Evolutionary conservation across 2,888 invertebrate genomes (phyloP).

Genomic region (Lithophane socia): DNA sequence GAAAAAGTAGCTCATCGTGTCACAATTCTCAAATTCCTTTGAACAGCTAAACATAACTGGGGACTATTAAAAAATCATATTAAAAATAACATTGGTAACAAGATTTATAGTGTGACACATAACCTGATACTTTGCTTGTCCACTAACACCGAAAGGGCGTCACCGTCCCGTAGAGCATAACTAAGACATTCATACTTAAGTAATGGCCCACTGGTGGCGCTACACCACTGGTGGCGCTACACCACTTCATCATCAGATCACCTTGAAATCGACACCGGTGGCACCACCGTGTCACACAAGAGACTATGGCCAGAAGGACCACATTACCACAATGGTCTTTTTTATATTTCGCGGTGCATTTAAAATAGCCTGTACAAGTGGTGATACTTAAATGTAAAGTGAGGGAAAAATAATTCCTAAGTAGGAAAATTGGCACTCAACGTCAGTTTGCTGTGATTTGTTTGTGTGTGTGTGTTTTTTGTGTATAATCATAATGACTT

Average conservation of each 20-base stretch:
- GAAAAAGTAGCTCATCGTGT: not conserved
- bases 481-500: too few species aligned
- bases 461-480: too few species aligned
- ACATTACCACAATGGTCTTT: not conserved
- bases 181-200: slow-evolving; percentile 23
- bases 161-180: slow-evolving; percentile 7
- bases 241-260: slow-evolving; percentile 52
- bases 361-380: too few species aligned
- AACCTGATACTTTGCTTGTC: slow-evolving; percentile 25
- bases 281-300: slow-evolving; percentile 7
- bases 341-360: too few species aligned
- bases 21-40: not conserved
- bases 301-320: slow-evolving; percentile 3
- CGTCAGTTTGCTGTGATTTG: not conserved
- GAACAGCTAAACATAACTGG: not conserved
- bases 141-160: slow-evolving; percentile 50
- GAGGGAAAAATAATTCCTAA: not conserved
- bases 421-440: not conserved
- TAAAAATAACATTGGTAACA: not conserved
- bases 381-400: not conserved
- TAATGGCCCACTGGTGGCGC: slow-evolving; percentile 11
- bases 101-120: not conserved
- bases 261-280: slow-evolving; percentile 54
- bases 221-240: slow-evolving; percentile 41
- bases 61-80: not conserved